Evolutionary conservation across 2,888 invertebrate species (phyloP), one percentile per base, ranked within the genome.

Genomic region (Willowsia nigromaculata): DNA sequence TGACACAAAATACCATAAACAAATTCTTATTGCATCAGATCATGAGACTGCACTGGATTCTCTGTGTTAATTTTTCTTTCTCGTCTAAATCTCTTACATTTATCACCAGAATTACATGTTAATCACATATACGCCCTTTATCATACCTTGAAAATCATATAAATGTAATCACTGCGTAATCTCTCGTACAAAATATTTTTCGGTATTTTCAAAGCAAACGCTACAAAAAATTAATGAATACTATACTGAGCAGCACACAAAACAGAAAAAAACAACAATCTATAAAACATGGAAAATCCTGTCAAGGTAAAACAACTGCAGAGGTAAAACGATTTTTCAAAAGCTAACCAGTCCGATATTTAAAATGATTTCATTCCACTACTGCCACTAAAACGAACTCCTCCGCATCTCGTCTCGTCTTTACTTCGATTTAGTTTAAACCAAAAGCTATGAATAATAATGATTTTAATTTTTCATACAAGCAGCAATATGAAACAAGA

Each of bases 391-490:
- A 59, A 59, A 43, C 40, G 18, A 7, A 27, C 85, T 62, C 78
- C 85, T 85, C 78, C 85, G 15, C 25, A 27, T 43, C 15, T 78
- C 27, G 47, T 59, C 62, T n/a, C n/a, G n/a, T n/a, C n/a, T n/a
- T n/a, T 43, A 85, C 47, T 76, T 76, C 37, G 71, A n/a, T n/a
- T n/a, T 65, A 11, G 71, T 65, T 33, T 0, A 18, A 65, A 33
- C 15, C 43, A 62, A 59, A 83, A 30, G 62, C n/a, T 65, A 78
- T 85, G 85, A 62, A 85, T 85, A 85, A 76, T 85, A 85, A 85
- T 85, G 59, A 76, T 22, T 37, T 33, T 40, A 68, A 74, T 74
- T 47, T 74, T 74, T 71, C 15, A n/a, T 68, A 68, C 18, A 18
- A 2, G 7, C 33, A 18, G 6, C n/a, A 65, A 33, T 33, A 65